Percentiles rank a stretch among this genome's conserved stretches.
phyloP scores from a whole-genome alignment of 2,797 vertebrate genomes.

The Hafferia zeledoni region DNA sequence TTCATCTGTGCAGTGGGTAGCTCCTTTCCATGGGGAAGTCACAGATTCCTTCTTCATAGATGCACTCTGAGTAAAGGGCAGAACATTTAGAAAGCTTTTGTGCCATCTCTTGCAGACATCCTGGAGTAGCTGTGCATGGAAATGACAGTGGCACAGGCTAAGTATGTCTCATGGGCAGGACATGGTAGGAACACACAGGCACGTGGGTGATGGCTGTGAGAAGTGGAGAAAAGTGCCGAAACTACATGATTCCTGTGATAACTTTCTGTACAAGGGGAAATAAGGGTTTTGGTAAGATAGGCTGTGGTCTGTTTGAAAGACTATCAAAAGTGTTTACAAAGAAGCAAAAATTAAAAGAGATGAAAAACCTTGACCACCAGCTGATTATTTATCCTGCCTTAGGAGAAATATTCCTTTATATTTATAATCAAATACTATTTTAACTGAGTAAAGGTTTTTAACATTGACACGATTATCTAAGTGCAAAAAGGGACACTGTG shows the following conservation, averaged over 20 bases:
- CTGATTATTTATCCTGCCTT: background rate
- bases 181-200: background rate
- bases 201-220: accelerated
- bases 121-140: background rate
- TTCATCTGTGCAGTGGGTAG: background rate
- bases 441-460: background rate
- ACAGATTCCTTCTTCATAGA: background rate
- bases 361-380: background rate
- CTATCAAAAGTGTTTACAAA: background rate
- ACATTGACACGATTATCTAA: background rate
- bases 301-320: background rate
- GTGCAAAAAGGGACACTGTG: background rate
- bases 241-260: background rate
- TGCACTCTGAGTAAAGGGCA: background rate
- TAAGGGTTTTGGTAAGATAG: background rate
- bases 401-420: background rate
- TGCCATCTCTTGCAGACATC: background rate
- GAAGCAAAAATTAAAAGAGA: background rate
- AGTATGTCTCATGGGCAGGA: background rate
- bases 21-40: background rate
- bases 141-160: background rate
- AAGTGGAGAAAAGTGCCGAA: background rate
- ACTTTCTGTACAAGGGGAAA: background rate
- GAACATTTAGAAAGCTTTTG: background rate
- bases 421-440: background rate